phyloP scores from a whole-genome alignment of 2,797 vertebrate genomes.

The Ispidina lecontei region DNA sequence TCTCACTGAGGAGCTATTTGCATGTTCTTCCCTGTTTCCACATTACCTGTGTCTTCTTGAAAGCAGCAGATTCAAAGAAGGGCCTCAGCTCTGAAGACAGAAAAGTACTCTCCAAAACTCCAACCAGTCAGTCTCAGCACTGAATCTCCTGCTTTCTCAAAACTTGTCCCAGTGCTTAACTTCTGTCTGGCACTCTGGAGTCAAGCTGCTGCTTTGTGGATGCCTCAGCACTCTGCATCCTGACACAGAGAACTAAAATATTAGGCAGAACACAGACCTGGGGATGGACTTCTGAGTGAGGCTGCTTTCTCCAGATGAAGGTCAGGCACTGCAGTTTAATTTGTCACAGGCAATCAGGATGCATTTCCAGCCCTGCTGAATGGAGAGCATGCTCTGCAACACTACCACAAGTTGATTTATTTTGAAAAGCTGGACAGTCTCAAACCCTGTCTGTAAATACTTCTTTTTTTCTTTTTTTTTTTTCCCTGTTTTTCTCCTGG shows the following conservation, averaged over 20 bases:
- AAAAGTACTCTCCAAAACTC: background rate
- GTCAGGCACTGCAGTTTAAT: background rate
- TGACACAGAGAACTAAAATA: background rate
- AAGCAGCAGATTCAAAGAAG: background rate
- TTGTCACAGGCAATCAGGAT: background rate
- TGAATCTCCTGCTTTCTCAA: background rate
- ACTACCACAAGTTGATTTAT: background rate
- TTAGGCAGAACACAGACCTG: background rate
- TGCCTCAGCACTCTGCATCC: background rate
- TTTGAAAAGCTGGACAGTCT: background rate
- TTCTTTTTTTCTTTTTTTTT: background rate
- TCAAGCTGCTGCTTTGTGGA: background rate
- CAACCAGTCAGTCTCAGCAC: background rate
- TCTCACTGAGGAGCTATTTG: conserved; percentile 4
- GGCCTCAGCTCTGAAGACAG: background rate
- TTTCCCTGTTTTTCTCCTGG: background rate
- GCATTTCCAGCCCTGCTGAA: background rate
- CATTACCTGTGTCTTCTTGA: background rate
- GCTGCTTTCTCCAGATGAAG: background rate
- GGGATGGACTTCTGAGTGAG: background rate
- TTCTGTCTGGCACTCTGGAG: background rate
- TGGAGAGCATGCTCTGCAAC: background rate
- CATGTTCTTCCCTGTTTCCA: background rate
- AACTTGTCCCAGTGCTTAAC: background rate
- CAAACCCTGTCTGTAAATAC: background rate